These are phyloP conservation scores for Amblyjoppa fuscipennis DNA, from an alignment of 2,888 invertebrate species.

Conservation along the genomic window DNA sequence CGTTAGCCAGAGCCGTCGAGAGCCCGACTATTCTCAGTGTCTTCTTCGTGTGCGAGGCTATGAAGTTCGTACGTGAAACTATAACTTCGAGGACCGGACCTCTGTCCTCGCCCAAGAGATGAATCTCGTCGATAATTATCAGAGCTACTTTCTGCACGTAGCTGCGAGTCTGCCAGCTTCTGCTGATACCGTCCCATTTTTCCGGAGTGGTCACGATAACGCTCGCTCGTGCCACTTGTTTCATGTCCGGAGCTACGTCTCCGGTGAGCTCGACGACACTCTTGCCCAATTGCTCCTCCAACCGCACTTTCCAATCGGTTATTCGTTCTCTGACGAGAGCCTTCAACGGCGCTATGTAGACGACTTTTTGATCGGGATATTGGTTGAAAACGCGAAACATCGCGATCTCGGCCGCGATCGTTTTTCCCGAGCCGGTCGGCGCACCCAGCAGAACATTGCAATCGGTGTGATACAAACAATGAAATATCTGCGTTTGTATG, in stretches of 20 bases:
- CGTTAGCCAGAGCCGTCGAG: slow-evolving; percentile 99
- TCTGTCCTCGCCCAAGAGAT: slow-evolving; percentile 96
- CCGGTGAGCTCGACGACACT: slow-evolving; percentile 98
- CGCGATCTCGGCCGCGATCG: slow-evolving; percentile 98
- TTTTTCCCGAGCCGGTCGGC: slow-evolving; percentile 99
- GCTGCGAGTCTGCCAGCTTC: slow-evolving; percentile 98
- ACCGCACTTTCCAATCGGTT: slow-evolving; percentile 95
- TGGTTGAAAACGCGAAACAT: slow-evolving; percentile 96
- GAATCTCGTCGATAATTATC: slow-evolving; percentile 99
- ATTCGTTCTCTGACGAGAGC: slow-evolving; percentile 98
- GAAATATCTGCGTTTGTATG: slow-evolving; percentile 99
- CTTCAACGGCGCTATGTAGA: slow-evolving; percentile 99
- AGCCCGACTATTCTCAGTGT: slow-evolving; percentile 96
- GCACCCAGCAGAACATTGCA: slow-evolving; percentile 97
- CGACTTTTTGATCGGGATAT: slow-evolving; percentile 93
- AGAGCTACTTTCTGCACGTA: slow-evolving; percentile 97
- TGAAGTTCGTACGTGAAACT: slow-evolving; percentile 98
- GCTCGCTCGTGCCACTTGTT: slow-evolving; percentile 93
- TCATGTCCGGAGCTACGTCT: slow-evolving; percentile 94
- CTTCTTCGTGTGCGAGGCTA: slow-evolving; percentile 94
- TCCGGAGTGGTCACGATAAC: slow-evolving; percentile 99
- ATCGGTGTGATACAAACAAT: slow-evolving; percentile 97
- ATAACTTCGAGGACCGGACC: slow-evolving; percentile 98
- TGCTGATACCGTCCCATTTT: slow-evolving; percentile 99
- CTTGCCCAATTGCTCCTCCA: slow-evolving; percentile 91